Base-by-base conservation (phyloP, 2,113 vertebrate genomes). In the Notechis scutatus region DNA sequence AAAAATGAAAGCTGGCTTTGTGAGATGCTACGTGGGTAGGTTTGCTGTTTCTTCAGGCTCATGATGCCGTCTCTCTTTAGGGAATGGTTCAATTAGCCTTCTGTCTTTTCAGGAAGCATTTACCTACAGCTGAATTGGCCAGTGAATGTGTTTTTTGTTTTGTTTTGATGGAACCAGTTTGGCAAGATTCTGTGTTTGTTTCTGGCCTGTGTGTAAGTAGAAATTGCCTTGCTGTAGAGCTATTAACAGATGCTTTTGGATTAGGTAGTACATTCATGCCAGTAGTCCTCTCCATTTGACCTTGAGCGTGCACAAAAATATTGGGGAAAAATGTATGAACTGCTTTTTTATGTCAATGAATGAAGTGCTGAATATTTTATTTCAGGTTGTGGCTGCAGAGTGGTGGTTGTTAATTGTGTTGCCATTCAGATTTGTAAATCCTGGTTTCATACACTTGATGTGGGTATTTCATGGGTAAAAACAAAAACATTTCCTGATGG, bases 111-210 rank as follows among this genome's bases (percentile, higher is more conserved):
- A 81, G 64, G 64, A 85, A 52, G 4, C 47, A 3, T 85, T 91
- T 88, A 81, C 61, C 24, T 85, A 39, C 18, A n/a, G 5, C 74
- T 93, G 23, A 21, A 45, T 92, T 39, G 14, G 1, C 34, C n/a
- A 87, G 47, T 92, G 0, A 0, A 23, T n/a, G 87, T 90, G 52
- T 3, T 14, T 0, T 94, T 69, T 1, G 42, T 93, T 92, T 95
- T 0, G 0, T 87, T 93, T 93, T 39, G 11, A 0, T 0, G 50
- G 29, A 91, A 89, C 85, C 0, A 52, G 86, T 91, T 89, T 87
- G 85, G 88, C 14, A 24, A 3, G 26, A 74, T 64, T 47, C 20
- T 61, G 85, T 8, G 4, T 92, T 89, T 95, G 47, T 74, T 18
- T 94, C 93, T 95, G 34, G 52, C 50, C 0, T 50, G 59, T 81